Evolutionary conservation across 2,113 vertebrate species (phyloP).

Genomic region (Sceloporus undulatus): DNA sequence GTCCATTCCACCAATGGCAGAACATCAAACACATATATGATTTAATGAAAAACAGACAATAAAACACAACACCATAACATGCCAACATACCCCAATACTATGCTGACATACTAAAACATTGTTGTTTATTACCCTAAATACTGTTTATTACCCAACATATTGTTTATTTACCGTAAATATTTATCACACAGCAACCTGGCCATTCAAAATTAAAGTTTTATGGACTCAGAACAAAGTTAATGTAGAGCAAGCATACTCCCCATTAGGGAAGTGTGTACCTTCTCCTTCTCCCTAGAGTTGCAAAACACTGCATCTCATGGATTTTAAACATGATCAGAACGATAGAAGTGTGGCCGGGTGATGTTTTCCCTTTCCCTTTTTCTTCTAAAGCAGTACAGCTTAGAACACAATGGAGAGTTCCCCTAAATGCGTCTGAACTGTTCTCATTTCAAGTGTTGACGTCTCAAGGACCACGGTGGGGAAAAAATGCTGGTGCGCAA

Average conservation of each 20-base stretch:
- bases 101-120: too few species aligned
- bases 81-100: too few species aligned
- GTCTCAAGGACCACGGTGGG: neutral
- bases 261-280: slow-evolving; percentile 22
- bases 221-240: slow-evolving; percentile 32
- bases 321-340: slow-evolving; percentile 27
- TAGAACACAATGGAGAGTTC: slow-evolving; percentile 1
- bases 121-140: too few species aligned
- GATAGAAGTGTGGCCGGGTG: slow-evolving; percentile 46
- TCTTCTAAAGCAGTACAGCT: slow-evolving; percentile 17
- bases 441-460: slow-evolving; percentile 34
- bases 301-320: slow-evolving; percentile 24
- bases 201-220: slow-evolving; percentile 49
- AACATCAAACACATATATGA: too few species aligned
- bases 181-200: slow-evolving; percentile 24
- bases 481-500: too few species aligned
- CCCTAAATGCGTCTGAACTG: slow-evolving; percentile 41
- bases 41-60: too few species aligned
- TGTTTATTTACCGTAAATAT: neutral
- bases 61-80: too few species aligned
- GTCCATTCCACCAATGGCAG: too few species aligned
- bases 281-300: slow-evolving; percentile 20
- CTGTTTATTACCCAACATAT: too few species aligned
- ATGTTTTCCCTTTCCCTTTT: slow-evolving; percentile 45
- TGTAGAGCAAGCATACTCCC: slow-evolving; percentile 43